A percentile compares a stretch with the other conserved stretches of the same genome.
phyloP scores from a whole-genome alignment of 2,888 invertebrate genomes.

The Zaprionus bogoriensis region DNA sequence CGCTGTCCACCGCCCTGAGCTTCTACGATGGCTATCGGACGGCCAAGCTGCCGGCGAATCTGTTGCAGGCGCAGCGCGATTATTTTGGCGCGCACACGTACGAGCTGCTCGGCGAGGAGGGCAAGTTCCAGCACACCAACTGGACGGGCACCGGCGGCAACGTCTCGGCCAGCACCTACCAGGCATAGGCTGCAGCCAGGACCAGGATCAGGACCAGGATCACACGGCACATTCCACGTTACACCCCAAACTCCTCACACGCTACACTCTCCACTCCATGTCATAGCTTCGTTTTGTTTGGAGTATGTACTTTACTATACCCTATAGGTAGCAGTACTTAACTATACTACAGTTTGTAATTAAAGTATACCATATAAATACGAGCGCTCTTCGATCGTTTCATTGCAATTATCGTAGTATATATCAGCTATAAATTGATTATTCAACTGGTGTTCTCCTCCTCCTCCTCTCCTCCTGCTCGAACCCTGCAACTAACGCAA shows the following conservation, averaged over 20 bases:
- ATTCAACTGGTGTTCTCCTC: slow-evolving; percentile 42
- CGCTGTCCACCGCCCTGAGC: slow-evolving; percentile 95
- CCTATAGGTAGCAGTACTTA: not conserved
- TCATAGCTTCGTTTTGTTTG: slow-evolving; percentile 7
- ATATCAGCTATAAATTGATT: slow-evolving; percentile 16
- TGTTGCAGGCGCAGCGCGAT: slow-evolving; percentile 98
- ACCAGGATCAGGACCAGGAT: not conserved
- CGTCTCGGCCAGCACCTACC: slow-evolving; percentile 96
- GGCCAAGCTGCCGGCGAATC: slow-evolving; percentile 94
- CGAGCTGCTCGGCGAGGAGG: slow-evolving; percentile 93
- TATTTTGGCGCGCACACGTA: slow-evolving; percentile 99
- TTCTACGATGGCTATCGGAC: slow-evolving; percentile 98
- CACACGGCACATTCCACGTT: slow-evolving; percentile 38
- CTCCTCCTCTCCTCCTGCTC: slow-evolving; percentile 8
- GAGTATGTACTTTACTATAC: slow-evolving; percentile 52
- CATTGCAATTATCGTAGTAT: not conserved
- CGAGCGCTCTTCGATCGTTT: not conserved
- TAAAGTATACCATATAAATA: not conserved
- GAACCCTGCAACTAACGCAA: slow-evolving; percentile 15
- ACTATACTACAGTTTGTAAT: not conserved
- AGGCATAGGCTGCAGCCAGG: slow-evolving; percentile 84
- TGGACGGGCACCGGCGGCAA: slow-evolving; percentile 99
- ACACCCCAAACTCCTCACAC: not conserved
- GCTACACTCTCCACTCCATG: not conserved
- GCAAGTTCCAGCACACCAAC: slow-evolving; percentile 97